Percentiles rank a stretch among this genome's conserved stretches.
Conservation (phyloP, 2,797 vertebrate species). For the Pyrocephalus nanus region DNA sequence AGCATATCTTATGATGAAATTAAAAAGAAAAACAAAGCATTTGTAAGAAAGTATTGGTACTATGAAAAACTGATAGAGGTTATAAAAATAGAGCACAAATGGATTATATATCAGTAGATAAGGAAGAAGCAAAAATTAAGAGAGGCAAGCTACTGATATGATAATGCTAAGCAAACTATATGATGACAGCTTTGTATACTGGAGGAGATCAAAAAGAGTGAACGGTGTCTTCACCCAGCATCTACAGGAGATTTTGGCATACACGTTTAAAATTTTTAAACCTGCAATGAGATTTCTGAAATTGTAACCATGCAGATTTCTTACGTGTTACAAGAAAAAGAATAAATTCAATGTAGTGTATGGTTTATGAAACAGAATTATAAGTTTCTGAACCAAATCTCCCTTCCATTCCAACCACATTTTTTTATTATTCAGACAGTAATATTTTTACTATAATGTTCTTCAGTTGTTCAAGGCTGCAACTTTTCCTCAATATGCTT, state of each 20-base stretch:
- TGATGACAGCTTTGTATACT: background rate
- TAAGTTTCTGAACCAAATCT: background rate
- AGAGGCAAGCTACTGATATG: background rate
- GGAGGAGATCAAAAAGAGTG: background rate
- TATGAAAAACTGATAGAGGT: background rate
- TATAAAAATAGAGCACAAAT: background rate
- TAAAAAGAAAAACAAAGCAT: background rate
- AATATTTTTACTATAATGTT: background rate
- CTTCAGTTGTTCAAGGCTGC: background rate
- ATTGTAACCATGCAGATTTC: background rate
- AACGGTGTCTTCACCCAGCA: background rate
- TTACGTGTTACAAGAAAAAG: background rate
- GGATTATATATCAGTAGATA: background rate
- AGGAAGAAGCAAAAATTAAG: background rate
- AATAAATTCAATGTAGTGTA: background rate
- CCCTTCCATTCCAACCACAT: background rate
- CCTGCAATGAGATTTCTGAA: background rate
- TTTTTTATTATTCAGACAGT: background rate
- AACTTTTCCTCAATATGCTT: background rate
- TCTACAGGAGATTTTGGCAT: background rate
- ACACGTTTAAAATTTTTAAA: conserved; percentile 26
- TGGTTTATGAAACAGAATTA: background rate
- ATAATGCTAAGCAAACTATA: background rate
- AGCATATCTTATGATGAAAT: background rate
- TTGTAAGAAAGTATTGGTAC: background rate